phyloP scores from a whole-genome alignment of 2,113 vertebrate genomes.

The Capreolus pygargus region DNA sequence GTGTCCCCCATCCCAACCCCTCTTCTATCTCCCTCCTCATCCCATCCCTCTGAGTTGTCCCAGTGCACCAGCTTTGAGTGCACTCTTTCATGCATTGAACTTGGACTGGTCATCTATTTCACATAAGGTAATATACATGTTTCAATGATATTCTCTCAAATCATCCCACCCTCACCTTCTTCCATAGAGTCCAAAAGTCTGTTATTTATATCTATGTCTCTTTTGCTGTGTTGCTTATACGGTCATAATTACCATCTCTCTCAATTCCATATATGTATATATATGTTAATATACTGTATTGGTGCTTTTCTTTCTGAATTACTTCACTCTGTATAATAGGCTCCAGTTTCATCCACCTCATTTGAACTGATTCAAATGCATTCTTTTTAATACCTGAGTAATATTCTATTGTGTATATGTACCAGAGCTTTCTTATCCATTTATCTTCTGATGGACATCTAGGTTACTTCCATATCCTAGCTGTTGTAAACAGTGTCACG shows the following conservation, averaged over 20 bases:
- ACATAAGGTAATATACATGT: background rate
- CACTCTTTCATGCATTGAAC: background rate
- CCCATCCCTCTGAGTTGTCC: background rate
- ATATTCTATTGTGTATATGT: background rate
- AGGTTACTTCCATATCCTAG: background rate
- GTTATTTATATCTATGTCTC: background rate
- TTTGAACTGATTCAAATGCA: background rate
- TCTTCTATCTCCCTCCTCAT: background rate
- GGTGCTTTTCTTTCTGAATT: background rate
- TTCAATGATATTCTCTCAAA: background rate
- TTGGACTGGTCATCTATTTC: background rate
- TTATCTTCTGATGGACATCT: background rate
- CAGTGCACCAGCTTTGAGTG: background rate
- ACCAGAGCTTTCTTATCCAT: background rate
- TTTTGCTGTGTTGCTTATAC: background rate
- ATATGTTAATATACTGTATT: background rate
- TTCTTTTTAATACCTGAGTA: background rate
- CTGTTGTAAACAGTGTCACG: background rate
- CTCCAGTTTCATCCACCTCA: background rate
- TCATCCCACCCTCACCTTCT: background rate
- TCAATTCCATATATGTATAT: background rate
- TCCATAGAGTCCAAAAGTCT: background rate
- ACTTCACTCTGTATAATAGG: background rate
- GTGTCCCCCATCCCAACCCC: background rate
- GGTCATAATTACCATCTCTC: background rate